Percentiles rank a stretch among this genome's conserved stretches.
phyloP scores from a whole-genome alignment of 2,113 vertebrate genomes.

The cattle (Bos taurus) region DNA sequence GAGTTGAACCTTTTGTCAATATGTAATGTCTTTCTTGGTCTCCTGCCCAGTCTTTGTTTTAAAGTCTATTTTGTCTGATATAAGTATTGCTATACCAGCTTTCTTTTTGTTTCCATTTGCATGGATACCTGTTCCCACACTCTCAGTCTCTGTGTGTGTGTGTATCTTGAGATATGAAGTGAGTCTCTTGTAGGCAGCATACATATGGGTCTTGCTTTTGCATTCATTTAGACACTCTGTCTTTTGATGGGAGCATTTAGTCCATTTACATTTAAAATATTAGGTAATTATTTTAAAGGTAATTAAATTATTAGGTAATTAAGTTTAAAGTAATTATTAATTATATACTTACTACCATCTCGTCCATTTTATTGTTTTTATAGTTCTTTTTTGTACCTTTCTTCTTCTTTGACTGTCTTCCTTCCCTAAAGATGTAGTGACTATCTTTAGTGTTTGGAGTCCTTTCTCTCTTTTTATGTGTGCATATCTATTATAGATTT shows the following conservation, averaged over 20 bases:
- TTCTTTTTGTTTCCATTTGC: background rate
- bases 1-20: background rate
- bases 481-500: background rate
- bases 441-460: background rate
- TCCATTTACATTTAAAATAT: background rate
- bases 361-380: background rate
- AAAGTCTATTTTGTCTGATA: background rate
- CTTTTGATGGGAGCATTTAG: background rate
- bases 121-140: background rate
- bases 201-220: background rate
- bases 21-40: background rate
- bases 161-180: background rate
- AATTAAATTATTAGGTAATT: background rate
- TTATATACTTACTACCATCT: background rate
- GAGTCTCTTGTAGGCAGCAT: background rate
- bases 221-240: background rate
- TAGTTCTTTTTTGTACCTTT: background rate
- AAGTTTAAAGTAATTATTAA: background rate
- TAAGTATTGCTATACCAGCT: too few relatives aligned
- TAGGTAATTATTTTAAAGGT: background rate
- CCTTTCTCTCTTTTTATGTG: background rate
- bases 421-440: too few relatives aligned
- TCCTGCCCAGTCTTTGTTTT: background rate
- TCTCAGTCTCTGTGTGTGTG: background rate
- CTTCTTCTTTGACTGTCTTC: background rate